phyloP scores from a whole-genome alignment of 2,797 vertebrate genomes.

The Xiphorhynchus erythropygius region DNA sequence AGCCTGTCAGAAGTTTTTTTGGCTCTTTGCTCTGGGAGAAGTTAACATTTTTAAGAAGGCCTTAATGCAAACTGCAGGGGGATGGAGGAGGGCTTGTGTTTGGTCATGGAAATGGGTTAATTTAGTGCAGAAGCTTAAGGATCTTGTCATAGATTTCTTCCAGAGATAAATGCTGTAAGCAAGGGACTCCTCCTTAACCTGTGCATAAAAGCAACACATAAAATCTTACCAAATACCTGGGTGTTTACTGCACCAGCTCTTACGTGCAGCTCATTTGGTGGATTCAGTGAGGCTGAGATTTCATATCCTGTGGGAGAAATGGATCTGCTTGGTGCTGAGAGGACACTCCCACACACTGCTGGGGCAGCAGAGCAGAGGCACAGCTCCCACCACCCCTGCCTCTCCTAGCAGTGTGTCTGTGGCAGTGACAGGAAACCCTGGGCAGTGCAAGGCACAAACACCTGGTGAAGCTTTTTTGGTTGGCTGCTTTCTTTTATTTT shows the following conservation, averaged over 20 bases:
- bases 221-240: background rate
- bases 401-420: background rate
- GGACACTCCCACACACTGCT: background rate
- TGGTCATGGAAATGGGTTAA: background rate
- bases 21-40: background rate
- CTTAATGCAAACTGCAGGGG: background rate
- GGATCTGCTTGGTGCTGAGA: background rate
- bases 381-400: background rate
- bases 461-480: background rate
- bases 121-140: background rate
- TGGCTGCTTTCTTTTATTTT: background rate
- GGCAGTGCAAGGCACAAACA: background rate
- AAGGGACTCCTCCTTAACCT: background rate
- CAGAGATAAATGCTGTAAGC: background rate
- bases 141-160: background rate
- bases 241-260: background rate
- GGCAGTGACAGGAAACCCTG: background rate
- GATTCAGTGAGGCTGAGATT: background rate
- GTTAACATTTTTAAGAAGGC: background rate
- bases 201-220: background rate
- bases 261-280: rapidly evolving
- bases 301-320: background rate
- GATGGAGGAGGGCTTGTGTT: background rate
- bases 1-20: background rate
- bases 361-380: background rate